A percentile compares a stretch with the other conserved stretches of the same genome.
phyloP scores from a whole-genome alignment of 1,140 invertebrate genomes.

The Diploscapter pachys region DNA sequence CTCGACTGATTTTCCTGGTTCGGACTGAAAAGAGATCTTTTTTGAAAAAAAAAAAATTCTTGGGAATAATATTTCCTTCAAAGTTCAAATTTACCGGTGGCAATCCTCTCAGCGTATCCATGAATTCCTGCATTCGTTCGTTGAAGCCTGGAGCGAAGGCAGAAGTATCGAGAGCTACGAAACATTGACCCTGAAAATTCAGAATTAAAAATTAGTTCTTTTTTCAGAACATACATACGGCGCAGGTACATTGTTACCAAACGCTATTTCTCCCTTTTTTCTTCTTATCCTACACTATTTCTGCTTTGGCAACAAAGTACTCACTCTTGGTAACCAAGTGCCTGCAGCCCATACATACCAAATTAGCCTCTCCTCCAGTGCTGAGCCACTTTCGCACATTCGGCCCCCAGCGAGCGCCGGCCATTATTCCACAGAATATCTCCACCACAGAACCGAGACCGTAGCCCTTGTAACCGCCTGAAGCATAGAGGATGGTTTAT shows the following conservation, averaged over 20 bases:
- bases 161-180: conserved; percentile 80
- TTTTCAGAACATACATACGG: no score
- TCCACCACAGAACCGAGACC: conserved; percentile 81
- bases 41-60: neutral
- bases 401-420: conserved; percentile 60
- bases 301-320: no score
- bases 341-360: conserved; percentile 58
- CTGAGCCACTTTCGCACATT: conserved; percentile 74
- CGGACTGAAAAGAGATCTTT: conserved; percentile 62
- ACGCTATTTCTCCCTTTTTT: no score
- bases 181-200: conserved; percentile 72
- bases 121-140: conserved; percentile 69
- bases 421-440: conserved; percentile 62
- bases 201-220: no score
- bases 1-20: conserved; percentile 69
- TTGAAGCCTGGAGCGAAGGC: conserved; percentile 78
- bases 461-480: conserved; percentile 81
- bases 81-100: conserved; percentile 57
- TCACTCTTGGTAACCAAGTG: no score
- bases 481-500: neutral
- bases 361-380: conserved; percentile 68
- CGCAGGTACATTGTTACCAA: no score
- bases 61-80: neutral
- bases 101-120: conserved; percentile 61
- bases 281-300: no score